A percentile compares a stretch with the other conserved stretches of the same genome.
Evolutionary conservation across 2,113 vertebrate species (phyloP).

Genomic region (Istiophorus platypterus): DNA sequence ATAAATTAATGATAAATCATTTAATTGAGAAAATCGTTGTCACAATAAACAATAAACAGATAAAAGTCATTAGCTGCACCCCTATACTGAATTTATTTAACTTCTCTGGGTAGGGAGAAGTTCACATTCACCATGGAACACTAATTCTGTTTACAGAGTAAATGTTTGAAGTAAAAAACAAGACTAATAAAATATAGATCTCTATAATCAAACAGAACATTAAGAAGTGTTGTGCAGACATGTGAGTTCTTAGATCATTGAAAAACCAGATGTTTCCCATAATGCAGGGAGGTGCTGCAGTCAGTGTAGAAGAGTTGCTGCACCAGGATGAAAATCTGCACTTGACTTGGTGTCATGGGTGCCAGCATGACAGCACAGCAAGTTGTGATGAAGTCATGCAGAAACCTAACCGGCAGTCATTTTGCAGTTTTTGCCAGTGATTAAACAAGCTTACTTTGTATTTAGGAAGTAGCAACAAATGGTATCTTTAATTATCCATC

Average conservation of each 20-base stretch:
- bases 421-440: background rate
- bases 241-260: background rate
- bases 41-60: too few species aligned
- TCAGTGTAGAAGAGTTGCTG: too few species aligned
- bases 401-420: too few species aligned
- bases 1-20: too few species aligned
- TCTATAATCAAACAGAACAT: background rate
- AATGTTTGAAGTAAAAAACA: background rate
- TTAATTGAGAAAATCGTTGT: too few species aligned
- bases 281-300: background rate
- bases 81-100: too few species aligned
- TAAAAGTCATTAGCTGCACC: too few species aligned
- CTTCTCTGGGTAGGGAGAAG: too few species aligned
- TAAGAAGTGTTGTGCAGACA: too few species aligned
- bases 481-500: background rate
- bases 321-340: too few species aligned
- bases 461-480: background rate
- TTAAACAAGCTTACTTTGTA: background rate
- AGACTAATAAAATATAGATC: background rate
- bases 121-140: too few species aligned
- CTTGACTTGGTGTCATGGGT: background rate
- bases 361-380: background rate
- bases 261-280: background rate
- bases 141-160: background rate
- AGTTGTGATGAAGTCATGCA: background rate